Base-by-base conservation (phyloP, 2,888 invertebrate species). In the Lymantria monacha region DNA sequence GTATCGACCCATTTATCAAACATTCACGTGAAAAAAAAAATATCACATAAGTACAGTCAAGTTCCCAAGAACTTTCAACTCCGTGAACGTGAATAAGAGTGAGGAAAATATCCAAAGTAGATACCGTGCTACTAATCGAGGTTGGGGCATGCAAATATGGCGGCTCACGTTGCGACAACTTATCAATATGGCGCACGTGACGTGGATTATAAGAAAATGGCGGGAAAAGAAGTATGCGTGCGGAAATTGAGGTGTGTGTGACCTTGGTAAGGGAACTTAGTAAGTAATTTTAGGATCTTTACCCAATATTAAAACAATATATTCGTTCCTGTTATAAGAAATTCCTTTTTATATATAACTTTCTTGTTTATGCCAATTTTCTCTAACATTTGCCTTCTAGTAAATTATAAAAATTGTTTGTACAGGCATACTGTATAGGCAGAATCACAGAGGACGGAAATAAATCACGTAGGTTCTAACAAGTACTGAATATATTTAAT, bases 141-240 rank as follows among this genome's bases (percentile, higher is more conserved):
- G 64, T 65, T 66, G 63, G 61, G 69, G 70, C 80, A 85, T 82
- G 82, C 81, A 82, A 81, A 83, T 80, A 75, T 61, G 67, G 68
- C 53, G 55, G 58, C 51, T 67, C 85, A 83, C 84, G 83, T 83
- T 73, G 69, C 63, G 55, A 66, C 80, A 73, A 83, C 86, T 83
- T 87, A 85, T 87, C 86, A 86, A 78, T 76, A 79, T 70, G 73
- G 72, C 63, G 73, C 74, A 76, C 79, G 82, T 81, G 82, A 79
- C 70, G 74, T 64, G 79, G 65, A 69, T 73, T 61, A 65, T 67
- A 71, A 76, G 64, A 72, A 79, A 71, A 77, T 69, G 69, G 70
- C 69, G 67, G 62, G 64, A 65, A 68, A 56, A 47, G 41, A 53
- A 53, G n/a, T 46, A 46, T 44, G 46, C 36, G 30, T 49, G 44